Percentiles rank a stretch among this genome's conserved stretches.
These are phyloP conservation scores for Cirrhinus mrigala DNA, from an alignment of 2,797 vertebrate species.

Conservation along the genomic window DNA sequence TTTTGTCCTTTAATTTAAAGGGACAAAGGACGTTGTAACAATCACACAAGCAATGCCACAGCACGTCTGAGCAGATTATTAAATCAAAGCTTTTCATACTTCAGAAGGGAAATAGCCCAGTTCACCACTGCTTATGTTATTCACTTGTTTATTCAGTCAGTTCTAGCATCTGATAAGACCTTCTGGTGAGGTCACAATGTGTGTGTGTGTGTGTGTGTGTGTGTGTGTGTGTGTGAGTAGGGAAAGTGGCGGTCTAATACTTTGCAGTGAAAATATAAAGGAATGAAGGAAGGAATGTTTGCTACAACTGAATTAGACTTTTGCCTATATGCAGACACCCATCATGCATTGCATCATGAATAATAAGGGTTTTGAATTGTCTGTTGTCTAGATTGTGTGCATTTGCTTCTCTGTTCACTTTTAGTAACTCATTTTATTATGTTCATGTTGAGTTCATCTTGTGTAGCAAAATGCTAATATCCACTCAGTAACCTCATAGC, in stretches of 20 bases:
- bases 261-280: too few species aligned
- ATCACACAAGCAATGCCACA: slow-evolving; percentile 39
- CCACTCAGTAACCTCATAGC: not conserved
- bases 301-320: too few species aligned
- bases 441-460: too few species aligned
- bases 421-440: not conserved
- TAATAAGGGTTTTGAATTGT: too few species aligned
- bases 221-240: too few species aligned
- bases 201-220: not conserved
- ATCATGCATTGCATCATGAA: too few species aligned
- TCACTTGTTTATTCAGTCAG: not conserved
- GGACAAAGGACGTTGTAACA: slow-evolving; percentile 52
- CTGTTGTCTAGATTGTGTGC: too few species aligned
- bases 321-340: too few species aligned
- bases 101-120: slow-evolving; percentile 39
- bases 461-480: not conserved
- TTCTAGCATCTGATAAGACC: not conserved
- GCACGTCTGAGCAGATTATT: slow-evolving; percentile 48
- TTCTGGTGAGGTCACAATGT: not conserved
- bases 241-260: too few species aligned
- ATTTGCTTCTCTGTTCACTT: too few species aligned
- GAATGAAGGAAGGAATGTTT: too few species aligned
- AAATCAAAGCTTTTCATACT: slow-evolving; percentile 50
- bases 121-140: slow-evolving; percentile 21
- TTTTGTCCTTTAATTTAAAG: slow-evolving; percentile 60